Percentiles rank a stretch among this genome's conserved stretches.
Conservation (phyloP, 2,797 vertebrate species). For the Chrysolophus pictus region DNA sequence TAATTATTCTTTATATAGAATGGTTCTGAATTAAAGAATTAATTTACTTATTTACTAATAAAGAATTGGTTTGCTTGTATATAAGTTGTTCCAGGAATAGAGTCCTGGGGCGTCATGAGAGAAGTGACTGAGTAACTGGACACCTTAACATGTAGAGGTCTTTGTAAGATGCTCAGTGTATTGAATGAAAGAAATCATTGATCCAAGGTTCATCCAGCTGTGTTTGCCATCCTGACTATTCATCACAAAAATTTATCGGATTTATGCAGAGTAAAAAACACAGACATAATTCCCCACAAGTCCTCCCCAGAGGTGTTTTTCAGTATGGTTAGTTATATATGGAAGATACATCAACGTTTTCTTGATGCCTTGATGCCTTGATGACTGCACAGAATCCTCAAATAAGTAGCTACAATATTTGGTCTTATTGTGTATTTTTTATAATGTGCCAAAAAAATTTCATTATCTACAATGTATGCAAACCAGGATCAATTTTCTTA, state of each 20-base stretch:
- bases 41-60: background rate
- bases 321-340: slow-evolving; percentile 13
- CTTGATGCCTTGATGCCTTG: background rate
- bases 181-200: background rate
- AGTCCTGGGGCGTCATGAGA: background rate
- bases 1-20: background rate
- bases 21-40: background rate
- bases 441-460: background rate
- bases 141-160: background rate
- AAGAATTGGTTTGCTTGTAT: background rate
- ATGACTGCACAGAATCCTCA: background rate
- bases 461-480: background rate
- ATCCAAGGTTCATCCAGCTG: background rate
- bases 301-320: background rate
- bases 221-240: background rate
- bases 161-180: background rate
- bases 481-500: background rate
- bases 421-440: background rate
- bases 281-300: background rate
- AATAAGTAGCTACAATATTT: background rate
- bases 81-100: background rate
- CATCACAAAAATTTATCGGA: background rate
- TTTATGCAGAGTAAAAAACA: background rate
- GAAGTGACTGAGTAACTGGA: background rate
- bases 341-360: background rate